Base-by-base conservation (phyloP, 2,888 invertebrate genomes). In the Sarcophaga caerulescens region DNA sequence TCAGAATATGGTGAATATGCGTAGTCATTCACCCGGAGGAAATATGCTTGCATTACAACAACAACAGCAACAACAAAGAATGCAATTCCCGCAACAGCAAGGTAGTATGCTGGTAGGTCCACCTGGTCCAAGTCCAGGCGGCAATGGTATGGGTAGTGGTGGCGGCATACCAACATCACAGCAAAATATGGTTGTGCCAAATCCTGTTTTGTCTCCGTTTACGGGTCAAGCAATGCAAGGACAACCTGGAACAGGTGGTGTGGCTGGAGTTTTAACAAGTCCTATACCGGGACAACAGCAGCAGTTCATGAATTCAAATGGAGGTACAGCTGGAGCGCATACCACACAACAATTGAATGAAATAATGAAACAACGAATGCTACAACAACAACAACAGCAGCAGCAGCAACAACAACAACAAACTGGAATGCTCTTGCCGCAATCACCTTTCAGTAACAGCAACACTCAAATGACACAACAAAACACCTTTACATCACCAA, bases 141-240 rank as follows among this genome's bases (percentile, higher is more conserved):
- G 85, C 12, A 96, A 96, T 77, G 87, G 87, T 65, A 88, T 88
- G 59, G 77, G 81, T 45, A 85, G 87, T 23, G 79, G 84, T 52
- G 86, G 84, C 4, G 84, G 85, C 17, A 94, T 94, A 70, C 94
- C 95, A 69, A 94, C 94, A 60, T 94, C 95, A 2, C 95, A 95
- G 90, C 94, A 94, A 63, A 94, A 94, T 84, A 93, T 94, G 91
- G 94, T 95, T 81, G 94, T 94, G 71, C 94, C 94, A 88, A 95
- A 95, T 92, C 95, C 96, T 19, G 96, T 96, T 86, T 94, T 96
- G 90, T 96, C 96, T 60, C 96, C 97, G 21, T 97, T 96, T 92
- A 95, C 92, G 35, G 91, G 92, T 17, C 91, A 94, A 91, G 94
- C 94, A 93, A 94, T 94, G 93, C 90, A 89, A 59, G 88, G 89